A percentile compares a stretch with the other conserved stretches of the same genome.
These are phyloP conservation scores for Pyrgus malvae DNA, from an alignment of 2,888 invertebrate genomes.

Conservation along the genomic window DNA sequence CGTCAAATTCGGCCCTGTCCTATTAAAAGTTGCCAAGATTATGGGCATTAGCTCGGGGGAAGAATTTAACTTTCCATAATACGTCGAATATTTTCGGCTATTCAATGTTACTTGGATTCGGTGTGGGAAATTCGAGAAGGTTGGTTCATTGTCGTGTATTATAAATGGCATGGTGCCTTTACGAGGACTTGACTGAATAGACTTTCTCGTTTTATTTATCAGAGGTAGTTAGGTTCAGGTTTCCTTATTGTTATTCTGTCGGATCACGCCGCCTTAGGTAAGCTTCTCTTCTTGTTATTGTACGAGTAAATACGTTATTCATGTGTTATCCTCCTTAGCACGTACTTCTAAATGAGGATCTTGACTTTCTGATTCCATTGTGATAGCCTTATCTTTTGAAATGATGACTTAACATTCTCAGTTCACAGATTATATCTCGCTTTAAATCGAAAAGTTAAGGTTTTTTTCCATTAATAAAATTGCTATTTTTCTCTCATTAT, in stretches of 20 bases:
- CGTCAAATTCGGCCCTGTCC: conserved; percentile 72
- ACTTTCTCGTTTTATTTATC: conserved; percentile 24
- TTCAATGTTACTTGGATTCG: conserved; percentile 35
- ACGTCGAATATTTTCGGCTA: conserved; percentile 48
- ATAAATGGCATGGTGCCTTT: conserved; percentile 26
- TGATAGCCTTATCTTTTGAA: neutral
- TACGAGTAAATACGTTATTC: conserved; percentile 1
- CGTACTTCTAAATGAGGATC: neutral
- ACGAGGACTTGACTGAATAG: conserved; percentile 20
- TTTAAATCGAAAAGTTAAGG: too few species aligned
- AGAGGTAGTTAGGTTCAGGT: conserved; percentile 20
- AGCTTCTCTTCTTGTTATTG: conserved; percentile 10
- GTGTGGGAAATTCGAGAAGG: conserved; percentile 37
- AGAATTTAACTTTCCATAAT: conserved; percentile 67
- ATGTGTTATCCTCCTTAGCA: neutral
- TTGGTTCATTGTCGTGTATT: conserved; percentile 22
- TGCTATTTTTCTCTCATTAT: too few species aligned
- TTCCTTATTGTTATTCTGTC: conserved; percentile 11
- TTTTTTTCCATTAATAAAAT: too few species aligned
- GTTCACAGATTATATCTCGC: too few species aligned
- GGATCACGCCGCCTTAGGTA: conserved; percentile 1
- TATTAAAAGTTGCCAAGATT: conserved; percentile 80
- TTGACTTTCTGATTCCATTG: neutral
- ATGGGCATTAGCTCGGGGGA: conserved; percentile 73
- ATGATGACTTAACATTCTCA: too few species aligned